A percentile compares a stretch with the other conserved stretches of the same genome.
phyloP scores from a whole-genome alignment of 2,797 vertebrate species.

The Tiaroga cobitis region DNA sequence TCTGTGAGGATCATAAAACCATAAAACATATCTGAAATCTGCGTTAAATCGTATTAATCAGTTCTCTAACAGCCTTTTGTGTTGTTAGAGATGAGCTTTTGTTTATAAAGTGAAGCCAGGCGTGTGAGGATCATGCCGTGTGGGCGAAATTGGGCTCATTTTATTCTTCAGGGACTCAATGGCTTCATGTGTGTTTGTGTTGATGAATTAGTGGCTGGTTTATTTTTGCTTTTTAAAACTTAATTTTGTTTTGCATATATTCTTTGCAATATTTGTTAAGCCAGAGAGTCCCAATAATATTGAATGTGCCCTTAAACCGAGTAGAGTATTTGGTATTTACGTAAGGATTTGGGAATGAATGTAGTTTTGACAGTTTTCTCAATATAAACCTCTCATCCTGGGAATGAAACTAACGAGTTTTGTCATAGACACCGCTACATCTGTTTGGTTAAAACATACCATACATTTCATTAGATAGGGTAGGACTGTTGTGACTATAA shows the following conservation, averaged over 20 bases:
- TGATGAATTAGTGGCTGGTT: not conserved
- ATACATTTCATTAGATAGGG: not conserved
- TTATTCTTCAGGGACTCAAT: not conserved
- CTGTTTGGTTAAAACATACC: not conserved
- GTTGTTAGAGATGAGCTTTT: not conserved
- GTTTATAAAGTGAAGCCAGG: not conserved
- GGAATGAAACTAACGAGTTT: not conserved
- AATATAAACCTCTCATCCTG: not conserved
- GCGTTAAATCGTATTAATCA: not conserved
- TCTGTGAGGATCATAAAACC: conserved; percentile 27
- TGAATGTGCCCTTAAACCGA: not conserved
- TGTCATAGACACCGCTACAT: too few species aligned
- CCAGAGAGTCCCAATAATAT: not conserved
- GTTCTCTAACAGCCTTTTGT: not conserved
- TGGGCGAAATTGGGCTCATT: conserved; percentile 7
- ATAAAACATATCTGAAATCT: conserved; percentile 9
- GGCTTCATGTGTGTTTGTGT: not conserved
- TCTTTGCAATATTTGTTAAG: not conserved
- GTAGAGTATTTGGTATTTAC: not conserved
- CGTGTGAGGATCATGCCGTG: not conserved
- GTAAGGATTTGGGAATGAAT: not conserved
- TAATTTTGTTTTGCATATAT: not conserved
- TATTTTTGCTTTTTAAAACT: not conserved
- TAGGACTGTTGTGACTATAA: not conserved
- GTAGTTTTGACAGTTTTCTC: not conserved